phyloP scores from a whole-genome alignment of 2,113 vertebrate genomes.

The Elachura formosa region DNA sequence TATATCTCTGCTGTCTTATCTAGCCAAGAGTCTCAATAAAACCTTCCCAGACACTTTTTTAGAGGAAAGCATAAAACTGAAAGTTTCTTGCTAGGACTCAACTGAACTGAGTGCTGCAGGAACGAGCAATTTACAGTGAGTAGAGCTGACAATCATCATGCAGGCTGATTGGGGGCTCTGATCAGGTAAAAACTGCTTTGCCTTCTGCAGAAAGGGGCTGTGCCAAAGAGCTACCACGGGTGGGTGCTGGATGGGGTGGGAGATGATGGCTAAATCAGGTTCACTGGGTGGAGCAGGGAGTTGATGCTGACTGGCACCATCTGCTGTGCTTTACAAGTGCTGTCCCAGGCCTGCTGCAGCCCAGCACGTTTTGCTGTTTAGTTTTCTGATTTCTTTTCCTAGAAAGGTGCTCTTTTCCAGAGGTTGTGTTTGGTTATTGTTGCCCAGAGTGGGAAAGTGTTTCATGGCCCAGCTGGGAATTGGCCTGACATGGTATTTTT shows the following conservation, averaged over 20 bases:
- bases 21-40: not conserved
- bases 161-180: not conserved
- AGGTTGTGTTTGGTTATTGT: not conserved
- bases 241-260: not conserved
- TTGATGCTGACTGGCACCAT: not conserved
- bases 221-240: rapidly evolving
- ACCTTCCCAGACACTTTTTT: not conserved
- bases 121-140: not conserved
- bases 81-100: not conserved
- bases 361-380: not conserved
- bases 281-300: not conserved
- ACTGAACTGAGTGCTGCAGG: not conserved
- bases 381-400: not conserved
- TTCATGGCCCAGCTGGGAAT: not conserved
- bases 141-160: rapidly evolving
- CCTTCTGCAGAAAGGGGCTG: not conserved
- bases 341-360: not conserved
- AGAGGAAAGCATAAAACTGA: not conserved
- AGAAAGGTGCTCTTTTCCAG: not conserved
- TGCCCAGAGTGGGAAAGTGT: not conserved
- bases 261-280: not conserved
- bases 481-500: not conserved
- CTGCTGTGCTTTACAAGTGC: not conserved
- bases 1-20: not conserved
- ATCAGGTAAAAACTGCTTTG: not conserved